Conservation (phyloP, 2,797 vertebrate genomes). For the Petrocephalus sullivani region DNA sequence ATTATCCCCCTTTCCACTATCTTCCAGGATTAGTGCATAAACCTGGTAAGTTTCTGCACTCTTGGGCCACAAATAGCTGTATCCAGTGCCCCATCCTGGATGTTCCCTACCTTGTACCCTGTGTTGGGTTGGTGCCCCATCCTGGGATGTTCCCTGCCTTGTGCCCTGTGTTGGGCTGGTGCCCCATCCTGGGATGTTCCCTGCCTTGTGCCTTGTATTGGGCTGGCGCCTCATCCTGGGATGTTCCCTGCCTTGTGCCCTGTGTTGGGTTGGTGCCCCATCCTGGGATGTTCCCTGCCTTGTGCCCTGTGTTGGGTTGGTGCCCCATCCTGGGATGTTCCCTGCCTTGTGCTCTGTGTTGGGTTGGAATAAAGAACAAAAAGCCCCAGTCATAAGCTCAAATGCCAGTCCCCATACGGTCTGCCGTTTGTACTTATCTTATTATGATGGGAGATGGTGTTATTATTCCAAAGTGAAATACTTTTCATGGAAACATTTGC, state of each 20-base stretch:
- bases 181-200: too few species aligned
- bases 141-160: too few species aligned
- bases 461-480: background rate
- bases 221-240: background rate
- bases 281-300: too few species aligned
- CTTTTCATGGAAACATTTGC: background rate
- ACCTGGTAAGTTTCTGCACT: background rate
- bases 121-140: background rate
- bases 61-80: background rate
- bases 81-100: background rate
- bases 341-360: too few species aligned
- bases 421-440: background rate
- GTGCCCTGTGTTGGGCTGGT: background rate
- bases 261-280: background rate
- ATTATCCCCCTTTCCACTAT: background rate
- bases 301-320: background rate
- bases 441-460: background rate
- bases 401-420: background rate
- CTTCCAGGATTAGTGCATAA: background rate
- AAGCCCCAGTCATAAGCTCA: background rate
- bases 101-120: too few species aligned
- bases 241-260: background rate
- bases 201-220: too few species aligned
- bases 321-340: background rate
- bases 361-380: background rate